phyloP scores from a whole-genome alignment of 2,113 vertebrate species.

The Empidonax traillii region DNA sequence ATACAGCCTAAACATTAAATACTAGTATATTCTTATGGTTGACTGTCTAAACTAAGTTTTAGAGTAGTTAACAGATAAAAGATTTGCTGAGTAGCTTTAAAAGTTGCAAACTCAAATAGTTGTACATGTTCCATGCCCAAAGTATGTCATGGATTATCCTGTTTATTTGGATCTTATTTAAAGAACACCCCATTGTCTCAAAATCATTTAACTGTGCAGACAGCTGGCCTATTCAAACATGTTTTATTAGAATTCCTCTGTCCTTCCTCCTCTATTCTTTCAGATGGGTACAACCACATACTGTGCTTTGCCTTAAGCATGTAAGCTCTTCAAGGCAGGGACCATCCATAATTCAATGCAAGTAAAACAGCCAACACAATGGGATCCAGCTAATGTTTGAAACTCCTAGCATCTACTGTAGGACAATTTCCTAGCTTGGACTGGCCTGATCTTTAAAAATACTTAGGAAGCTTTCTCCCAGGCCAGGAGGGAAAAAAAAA shows the following conservation, averaged over 20 bases:
- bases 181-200: slow-evolving; percentile 66
- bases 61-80: background rate
- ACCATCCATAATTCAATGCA: slow-evolving; percentile 62
- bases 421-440: background rate
- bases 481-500: background rate
- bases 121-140: slow-evolving; percentile 40
- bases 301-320: slow-evolving; percentile 66
- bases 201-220: slow-evolving; percentile 68
- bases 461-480: background rate
- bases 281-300: slow-evolving; percentile 66
- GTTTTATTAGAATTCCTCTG: slow-evolving; percentile 71
- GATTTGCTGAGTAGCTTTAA: slow-evolving; percentile 12
- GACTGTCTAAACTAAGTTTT: background rate
- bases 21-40: background rate
- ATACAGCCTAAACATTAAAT: background rate
- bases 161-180: slow-evolving; percentile 67
- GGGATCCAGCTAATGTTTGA: slow-evolving; percentile 23
- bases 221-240: slow-evolving; percentile 70
- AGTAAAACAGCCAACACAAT: slow-evolving; percentile 42
- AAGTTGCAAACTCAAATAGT: slow-evolving; percentile 27
- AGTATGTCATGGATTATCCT: slow-evolving; percentile 65
- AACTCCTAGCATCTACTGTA: background rate
- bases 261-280: slow-evolving; percentile 67
- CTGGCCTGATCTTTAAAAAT: background rate
- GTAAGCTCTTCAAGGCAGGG: slow-evolving; percentile 58